phyloP scores from a whole-genome alignment of 2,797 vertebrate species.

The Macropus fuliginosus region DNA sequence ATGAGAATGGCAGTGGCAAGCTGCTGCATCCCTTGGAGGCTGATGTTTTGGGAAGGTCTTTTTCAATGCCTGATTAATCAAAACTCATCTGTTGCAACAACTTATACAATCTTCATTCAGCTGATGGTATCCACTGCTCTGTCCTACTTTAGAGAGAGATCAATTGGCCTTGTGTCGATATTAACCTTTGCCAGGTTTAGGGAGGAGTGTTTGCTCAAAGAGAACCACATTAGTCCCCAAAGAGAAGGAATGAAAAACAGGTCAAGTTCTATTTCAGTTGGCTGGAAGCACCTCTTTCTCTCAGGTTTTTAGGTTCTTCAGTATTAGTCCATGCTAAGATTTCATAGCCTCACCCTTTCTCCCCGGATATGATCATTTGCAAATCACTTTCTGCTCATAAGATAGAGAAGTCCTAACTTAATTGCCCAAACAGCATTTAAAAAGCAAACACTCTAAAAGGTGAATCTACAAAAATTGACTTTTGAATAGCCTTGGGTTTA shows the following conservation, averaged over 20 bases:
- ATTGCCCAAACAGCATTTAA: not conserved
- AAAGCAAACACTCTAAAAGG: not conserved
- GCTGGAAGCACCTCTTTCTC: not conserved
- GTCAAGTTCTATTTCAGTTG: not conserved
- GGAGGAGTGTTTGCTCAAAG: not conserved
- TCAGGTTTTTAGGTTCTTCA: not conserved
- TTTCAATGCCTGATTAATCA: not conserved
- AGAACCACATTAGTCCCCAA: not conserved
- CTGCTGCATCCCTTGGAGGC: fast-evolving
- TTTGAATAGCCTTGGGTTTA: not conserved
- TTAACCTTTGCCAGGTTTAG: not conserved
- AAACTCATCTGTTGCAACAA: not conserved
- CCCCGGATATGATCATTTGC: not conserved
- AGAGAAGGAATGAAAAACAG: not conserved
- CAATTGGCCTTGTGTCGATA: not conserved
- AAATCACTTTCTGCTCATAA: not conserved
- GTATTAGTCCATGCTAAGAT: not conserved
- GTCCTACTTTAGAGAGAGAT: not conserved
- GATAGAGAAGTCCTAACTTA: not conserved
- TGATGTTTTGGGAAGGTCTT: not conserved
- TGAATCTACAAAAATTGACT: not conserved
- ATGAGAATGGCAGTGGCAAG: fast-evolving
- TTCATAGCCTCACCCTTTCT: not conserved
- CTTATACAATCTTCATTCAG: not conserved
- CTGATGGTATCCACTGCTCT: not conserved